A percentile compares a stretch with the other conserved stretches of the same genome.
These are phyloP conservation scores for Chaenogobius annularis DNA, from an alignment of 2,113 vertebrate species.

Conservation along the genomic window DNA sequence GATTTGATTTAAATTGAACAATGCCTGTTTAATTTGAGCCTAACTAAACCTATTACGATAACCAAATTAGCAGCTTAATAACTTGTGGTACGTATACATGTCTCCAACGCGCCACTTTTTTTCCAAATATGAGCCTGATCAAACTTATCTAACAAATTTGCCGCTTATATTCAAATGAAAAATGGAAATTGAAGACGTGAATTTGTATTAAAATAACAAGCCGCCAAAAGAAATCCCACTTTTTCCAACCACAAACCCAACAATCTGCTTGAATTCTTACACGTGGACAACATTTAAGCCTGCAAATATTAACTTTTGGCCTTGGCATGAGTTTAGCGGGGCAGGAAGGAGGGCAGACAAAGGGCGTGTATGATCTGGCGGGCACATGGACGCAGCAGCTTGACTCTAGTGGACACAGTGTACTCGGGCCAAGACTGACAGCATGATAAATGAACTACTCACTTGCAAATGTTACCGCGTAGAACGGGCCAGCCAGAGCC, in stretches of 20 bases:
- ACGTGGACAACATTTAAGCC: background rate
- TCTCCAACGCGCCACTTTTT: background rate
- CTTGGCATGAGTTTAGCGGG: background rate
- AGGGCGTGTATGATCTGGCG: conserved; percentile 50
- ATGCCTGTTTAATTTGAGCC: background rate
- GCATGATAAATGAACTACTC: conserved; percentile 54
- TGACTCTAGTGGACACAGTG: conserved; percentile 47
- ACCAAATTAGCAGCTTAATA: background rate
- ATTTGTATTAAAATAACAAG: background rate
- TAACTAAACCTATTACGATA: background rate
- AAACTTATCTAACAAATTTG: background rate
- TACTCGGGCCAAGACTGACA: conserved; percentile 41
- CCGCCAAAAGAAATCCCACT: too few species aligned
- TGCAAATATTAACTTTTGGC: background rate
- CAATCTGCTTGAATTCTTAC: background rate
- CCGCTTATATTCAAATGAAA: background rate
- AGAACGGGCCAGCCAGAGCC: conserved; percentile 68
- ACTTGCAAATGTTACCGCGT: conserved; percentile 67
- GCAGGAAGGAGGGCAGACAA: conserved; percentile 56
- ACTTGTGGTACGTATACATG: background rate
- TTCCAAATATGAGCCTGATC: background rate
- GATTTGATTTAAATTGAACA: background rate
- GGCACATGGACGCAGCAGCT: conserved; percentile 56
- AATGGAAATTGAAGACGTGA: background rate
- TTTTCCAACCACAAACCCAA: background rate